phyloP scores from a whole-genome alignment of 2,113 vertebrate genomes.

The Myiozetetes cayanensis region DNA sequence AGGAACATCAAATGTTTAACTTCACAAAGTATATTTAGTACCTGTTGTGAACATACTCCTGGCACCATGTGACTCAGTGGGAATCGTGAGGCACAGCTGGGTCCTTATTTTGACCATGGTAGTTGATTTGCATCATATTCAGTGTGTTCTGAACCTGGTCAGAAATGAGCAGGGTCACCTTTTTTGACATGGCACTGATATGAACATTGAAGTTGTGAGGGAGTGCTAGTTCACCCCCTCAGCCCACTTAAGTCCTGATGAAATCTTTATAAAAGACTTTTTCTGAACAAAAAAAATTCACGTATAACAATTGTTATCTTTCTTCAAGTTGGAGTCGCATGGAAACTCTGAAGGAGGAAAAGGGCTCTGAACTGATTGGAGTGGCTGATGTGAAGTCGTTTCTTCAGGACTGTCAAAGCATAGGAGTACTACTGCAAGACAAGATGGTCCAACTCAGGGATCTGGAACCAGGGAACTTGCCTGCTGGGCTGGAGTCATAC shows the following conservation, averaged over 20 bases:
- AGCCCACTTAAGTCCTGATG: background rate
- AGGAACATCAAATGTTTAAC: background rate
- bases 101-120: background rate
- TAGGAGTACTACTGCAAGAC: slow-evolving; percentile 72
- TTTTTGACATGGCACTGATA: background rate
- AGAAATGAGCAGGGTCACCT: background rate
- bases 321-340: slow-evolving; percentile 81
- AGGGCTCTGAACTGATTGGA: slow-evolving; percentile 77
- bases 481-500: slow-evolving; percentile 62
- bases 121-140: background rate
- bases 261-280: background rate
- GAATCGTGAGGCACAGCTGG: background rate
- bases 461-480: slow-evolving; percentile 60
- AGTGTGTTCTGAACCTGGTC: background rate
- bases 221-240: background rate
- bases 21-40: background rate
- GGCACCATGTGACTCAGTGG: background rate
- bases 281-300: background rate
- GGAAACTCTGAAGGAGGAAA: slow-evolving; percentile 83
- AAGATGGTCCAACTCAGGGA: slow-evolving; percentile 63
- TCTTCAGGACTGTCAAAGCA: slow-evolving; percentile 80
- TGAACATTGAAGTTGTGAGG: background rate
- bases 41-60: background rate
- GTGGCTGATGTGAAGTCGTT: slow-evolving; percentile 76
- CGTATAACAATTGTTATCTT: background rate